Conservation (phyloP, 2,113 vertebrate species). For the Gambusia affinis region DNA sequence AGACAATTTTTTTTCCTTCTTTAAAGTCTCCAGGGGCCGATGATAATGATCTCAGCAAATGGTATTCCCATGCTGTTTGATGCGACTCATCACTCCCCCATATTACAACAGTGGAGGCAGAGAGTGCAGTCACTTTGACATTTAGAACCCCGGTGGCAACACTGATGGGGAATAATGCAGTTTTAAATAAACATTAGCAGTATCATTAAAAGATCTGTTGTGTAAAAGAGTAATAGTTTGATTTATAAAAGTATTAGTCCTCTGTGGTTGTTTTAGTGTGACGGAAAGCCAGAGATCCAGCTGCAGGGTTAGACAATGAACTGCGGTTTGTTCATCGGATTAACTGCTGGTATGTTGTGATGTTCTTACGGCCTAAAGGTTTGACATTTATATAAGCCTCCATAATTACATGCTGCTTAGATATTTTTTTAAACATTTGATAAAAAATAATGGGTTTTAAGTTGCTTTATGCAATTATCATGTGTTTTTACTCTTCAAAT, state of each 20-base stretch:
- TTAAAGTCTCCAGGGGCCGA: background rate
- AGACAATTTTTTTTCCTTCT: background rate
- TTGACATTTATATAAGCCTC: background rate
- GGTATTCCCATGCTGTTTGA: background rate
- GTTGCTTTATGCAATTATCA: background rate
- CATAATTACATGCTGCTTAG: background rate
- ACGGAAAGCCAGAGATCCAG: background rate
- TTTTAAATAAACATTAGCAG: background rate
- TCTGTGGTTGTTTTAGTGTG: background rate
- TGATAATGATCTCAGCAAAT: background rate
- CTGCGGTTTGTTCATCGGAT: background rate
- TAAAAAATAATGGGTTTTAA: background rate
- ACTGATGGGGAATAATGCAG: background rate
- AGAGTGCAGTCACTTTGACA: background rate
- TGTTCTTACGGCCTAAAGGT: background rate
- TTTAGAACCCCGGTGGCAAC: background rate
- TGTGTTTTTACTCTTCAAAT: no score
- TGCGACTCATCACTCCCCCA: background rate
- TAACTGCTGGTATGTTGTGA: background rate
- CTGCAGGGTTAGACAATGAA: background rate
- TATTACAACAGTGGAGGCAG: background rate
- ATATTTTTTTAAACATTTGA: background rate
- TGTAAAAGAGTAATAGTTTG: background rate
- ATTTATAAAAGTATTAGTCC: background rate
- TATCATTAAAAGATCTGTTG: background rate